Percentiles rank a stretch among this genome's conserved stretches.
Evolutionary conservation across 1,140 invertebrate genomes (phyloP).

Genomic region (Caenorhabditis tropicalis): DNA sequence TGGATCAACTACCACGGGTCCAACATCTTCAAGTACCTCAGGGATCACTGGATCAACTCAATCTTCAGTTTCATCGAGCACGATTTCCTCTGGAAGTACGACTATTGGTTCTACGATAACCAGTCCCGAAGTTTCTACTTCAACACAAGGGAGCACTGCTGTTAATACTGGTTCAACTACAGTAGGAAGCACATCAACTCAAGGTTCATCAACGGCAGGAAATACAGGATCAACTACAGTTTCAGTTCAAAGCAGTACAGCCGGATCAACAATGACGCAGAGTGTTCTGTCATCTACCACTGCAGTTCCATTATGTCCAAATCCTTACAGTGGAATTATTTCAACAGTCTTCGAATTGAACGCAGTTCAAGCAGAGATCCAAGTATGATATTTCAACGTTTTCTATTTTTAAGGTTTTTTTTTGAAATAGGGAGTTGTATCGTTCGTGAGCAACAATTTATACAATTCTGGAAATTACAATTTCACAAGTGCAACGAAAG

Average conservation of each 20-base stretch:
- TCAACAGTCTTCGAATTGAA: slow-evolving; percentile 6
- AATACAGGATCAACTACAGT: background rate
- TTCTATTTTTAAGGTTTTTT: background rate
- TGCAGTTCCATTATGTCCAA: background rate
- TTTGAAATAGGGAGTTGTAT: background rate
- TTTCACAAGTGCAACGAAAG: background rate
- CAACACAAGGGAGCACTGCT: background rate
- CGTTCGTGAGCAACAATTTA: background rate
- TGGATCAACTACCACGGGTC: too few relatives aligned
- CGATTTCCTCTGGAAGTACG: background rate
- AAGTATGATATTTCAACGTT: background rate
- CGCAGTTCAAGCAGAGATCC: background rate
- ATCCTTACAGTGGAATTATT: background rate
- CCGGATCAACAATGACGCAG: background rate
- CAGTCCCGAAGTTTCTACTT: background rate
- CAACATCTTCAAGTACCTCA: too few relatives aligned
- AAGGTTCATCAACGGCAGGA: background rate
- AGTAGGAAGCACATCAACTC: background rate
- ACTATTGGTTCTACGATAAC: background rate
- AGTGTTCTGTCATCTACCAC: background rate
- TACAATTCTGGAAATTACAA: slow-evolving; percentile 5
- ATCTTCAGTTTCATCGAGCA: background rate
- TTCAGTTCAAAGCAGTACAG: background rate
- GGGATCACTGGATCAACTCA: background rate
- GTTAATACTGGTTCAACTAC: background rate